Evolutionary conservation across 2,888 invertebrate species (phyloP).

Genomic region (Phrixothrix hirtus): DNA sequence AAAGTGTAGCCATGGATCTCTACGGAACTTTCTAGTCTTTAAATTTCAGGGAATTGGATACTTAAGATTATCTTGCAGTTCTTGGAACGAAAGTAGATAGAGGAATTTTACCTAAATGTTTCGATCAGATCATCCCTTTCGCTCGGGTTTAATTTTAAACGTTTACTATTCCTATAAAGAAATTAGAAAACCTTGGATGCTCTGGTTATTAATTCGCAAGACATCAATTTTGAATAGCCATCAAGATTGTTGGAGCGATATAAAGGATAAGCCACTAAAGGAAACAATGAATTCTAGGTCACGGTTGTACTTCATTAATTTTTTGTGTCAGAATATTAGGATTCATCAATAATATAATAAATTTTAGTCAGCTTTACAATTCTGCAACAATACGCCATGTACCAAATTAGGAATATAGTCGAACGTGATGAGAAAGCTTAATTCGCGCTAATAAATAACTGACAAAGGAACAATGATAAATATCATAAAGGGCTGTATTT

Average conservation of each 20-base stretch:
- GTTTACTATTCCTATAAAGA: background rate
- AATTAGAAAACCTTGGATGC: background rate
- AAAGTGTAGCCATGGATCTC: background rate
- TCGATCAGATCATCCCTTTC: background rate
- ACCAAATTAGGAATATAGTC: no score
- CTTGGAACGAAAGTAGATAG: background rate
- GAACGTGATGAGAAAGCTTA: constrained; percentile 7
- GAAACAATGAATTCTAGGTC: constrained; percentile 7
- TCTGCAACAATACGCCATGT: no score
- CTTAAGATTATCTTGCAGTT: background rate
- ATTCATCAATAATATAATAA: constrained; percentile 4
- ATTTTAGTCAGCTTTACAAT: background rate
- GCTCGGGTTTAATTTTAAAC: background rate
- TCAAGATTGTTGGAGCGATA: background rate
- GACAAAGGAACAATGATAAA: no score
- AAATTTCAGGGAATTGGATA: background rate
- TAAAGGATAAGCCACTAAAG: background rate
- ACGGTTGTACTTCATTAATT: constrained; percentile 4
- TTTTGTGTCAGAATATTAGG: constrained; percentile 1
- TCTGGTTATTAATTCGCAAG: background rate
- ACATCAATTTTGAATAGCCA: background rate
- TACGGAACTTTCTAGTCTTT: background rate
- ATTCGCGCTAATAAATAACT: no score
- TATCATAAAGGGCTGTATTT: no score
- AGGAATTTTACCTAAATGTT: background rate